Evolutionary conservation across 2,888 invertebrate genomes (phyloP).

Genomic region (Erpobdella octoculata): DNA sequence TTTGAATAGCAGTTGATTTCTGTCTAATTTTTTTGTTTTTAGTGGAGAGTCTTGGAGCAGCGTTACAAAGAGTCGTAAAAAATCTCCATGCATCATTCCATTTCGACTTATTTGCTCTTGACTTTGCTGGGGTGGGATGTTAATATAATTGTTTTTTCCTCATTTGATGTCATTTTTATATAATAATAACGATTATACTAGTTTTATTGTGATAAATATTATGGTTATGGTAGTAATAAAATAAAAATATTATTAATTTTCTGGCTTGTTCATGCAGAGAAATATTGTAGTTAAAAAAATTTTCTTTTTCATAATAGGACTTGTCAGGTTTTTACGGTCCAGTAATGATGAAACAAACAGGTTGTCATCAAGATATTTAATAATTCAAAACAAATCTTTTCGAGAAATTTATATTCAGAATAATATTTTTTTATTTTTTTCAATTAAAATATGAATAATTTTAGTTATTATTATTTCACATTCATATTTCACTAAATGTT

Average conservation of each 20-base stretch:
- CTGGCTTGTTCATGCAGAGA: no score
- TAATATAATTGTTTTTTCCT: neutral
- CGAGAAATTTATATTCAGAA: no score
- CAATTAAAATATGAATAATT: constrained; percentile 5
- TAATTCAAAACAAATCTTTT: no score
- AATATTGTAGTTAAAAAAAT: no score
- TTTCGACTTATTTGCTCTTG: constrained; percentile 85
- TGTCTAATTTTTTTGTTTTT: constrained; percentile 34
- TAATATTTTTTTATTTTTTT: no score
- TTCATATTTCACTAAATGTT: no score
- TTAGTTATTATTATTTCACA: neutral
- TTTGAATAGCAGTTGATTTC: no score
- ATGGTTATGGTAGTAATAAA: neutral
- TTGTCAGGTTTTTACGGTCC: constrained; percentile 79
- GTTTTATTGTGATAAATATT: neutral
- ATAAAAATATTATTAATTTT: constrained; percentile 15
- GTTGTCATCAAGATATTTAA: constrained; percentile 40
- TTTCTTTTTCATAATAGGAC: constrained; percentile 55
- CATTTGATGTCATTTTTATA: neutral
- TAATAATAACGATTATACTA: constrained; percentile 10
- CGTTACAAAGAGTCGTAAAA: constrained; percentile 75
- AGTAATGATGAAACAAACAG: constrained; percentile 68
- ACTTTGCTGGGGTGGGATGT: constrained; percentile 65
- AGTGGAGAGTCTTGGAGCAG: constrained; percentile 83
- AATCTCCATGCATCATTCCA: constrained; percentile 62